Evolutionary conservation across 1,140 invertebrate genomes (phyloP).

Genomic region (Bombus sibiricus): DNA sequence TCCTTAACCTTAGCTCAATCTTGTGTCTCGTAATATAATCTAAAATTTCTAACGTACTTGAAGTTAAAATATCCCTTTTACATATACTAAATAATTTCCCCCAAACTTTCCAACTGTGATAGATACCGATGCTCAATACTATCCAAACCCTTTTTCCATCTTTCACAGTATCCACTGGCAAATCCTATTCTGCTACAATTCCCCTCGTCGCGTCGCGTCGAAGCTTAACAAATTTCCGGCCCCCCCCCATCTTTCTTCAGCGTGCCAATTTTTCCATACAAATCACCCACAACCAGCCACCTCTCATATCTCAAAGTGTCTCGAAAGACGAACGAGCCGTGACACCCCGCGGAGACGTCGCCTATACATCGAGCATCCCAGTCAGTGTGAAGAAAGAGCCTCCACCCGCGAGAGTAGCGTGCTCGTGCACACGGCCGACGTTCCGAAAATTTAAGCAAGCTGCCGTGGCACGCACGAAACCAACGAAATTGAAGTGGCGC

Average conservation of each 20-base stretch:
- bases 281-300: neutral
- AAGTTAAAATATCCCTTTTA: too few relatives aligned
- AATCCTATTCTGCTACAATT: neutral
- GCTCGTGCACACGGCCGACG: neutral
- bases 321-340: slow-evolving; percentile 42
- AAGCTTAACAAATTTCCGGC: slow-evolving; percentile 6
- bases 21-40: too few relatives aligned
- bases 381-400: slow-evolving; percentile 28
- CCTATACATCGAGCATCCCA: slow-evolving; percentile 32
- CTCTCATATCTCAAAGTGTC: slow-evolving; percentile 42
- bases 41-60: too few relatives aligned
- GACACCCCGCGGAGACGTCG: neutral
- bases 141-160: too few relatives aligned
- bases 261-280: neutral
- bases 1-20: too few relatives aligned
- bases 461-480: slow-evolving; percentile 34
- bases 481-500: slow-evolving; percentile 66
- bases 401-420: neutral
- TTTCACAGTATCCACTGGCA: neutral
- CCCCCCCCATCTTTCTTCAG: neutral
- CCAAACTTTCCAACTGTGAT: too few relatives aligned
- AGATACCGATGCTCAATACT: too few relatives aligned
- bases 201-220: neutral
- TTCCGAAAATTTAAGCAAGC: slow-evolving; percentile 60
- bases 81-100: too few relatives aligned